These are phyloP conservation scores for Rhopalosiphum padi DNA, from an alignment of 1,140 invertebrate species.

Conservation along the genomic window DNA sequence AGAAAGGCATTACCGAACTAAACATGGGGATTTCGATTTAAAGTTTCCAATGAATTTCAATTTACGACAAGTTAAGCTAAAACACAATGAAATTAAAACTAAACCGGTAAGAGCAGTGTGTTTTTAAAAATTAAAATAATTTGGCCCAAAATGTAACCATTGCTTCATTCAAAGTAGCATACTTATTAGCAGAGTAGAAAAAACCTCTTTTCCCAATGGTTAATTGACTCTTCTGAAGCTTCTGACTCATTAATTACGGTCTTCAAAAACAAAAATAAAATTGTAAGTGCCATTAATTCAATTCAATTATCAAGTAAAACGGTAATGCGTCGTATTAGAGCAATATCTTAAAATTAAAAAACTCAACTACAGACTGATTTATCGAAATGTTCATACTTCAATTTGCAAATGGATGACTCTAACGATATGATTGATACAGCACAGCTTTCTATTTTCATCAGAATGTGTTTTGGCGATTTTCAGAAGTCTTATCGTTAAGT, in stretches of 20 bases:
- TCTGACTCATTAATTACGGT: slow-evolving; percentile 18
- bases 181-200: background rate
- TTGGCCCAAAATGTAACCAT: background rate
- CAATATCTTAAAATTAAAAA: too few species aligned
- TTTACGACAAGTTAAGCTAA: background rate
- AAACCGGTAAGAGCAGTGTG: background rate
- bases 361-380: too few species aligned
- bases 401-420: slow-evolving; percentile 28
- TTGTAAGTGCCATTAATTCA: background rate
- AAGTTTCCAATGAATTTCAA: background rate
- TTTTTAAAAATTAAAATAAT: background rate
- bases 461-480: slow-evolving; percentile 28
- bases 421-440: slow-evolving; percentile 30
- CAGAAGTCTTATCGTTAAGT: slow-evolving; percentile 20
- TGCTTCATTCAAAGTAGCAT: slow-evolving; percentile 6
- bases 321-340: slow-evolving; percentile 28
- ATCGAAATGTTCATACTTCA: background rate
- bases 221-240: slow-evolving; percentile 17
- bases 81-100: background rate
- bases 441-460: slow-evolving; percentile 34
- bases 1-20: too few species aligned
- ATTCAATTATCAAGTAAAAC: slow-evolving; percentile 44
- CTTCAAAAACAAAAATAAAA: slow-evolving; percentile 35
- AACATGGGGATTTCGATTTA: background rate
- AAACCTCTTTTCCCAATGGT: slow-evolving; percentile 39